These are phyloP conservation scores for Leucosticte australis DNA, from an alignment of 2,113 vertebrate genomes.

Conservation along the genomic window DNA sequence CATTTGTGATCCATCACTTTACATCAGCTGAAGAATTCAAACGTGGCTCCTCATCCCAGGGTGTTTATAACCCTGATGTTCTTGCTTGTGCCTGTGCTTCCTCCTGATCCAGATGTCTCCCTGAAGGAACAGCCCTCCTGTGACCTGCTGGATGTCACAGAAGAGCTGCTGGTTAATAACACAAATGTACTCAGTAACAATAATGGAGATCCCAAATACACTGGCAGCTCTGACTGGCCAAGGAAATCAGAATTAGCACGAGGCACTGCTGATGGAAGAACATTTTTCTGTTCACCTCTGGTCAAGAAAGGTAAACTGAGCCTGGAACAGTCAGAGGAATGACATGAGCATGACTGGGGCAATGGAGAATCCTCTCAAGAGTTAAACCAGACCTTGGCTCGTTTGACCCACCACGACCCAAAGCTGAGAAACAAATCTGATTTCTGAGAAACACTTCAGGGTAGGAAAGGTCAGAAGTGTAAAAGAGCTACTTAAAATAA, in stretches of 20 bases:
- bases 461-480: not conserved
- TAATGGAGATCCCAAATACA: not conserved
- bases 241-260: not conserved
- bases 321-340: not conserved
- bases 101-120: fast-evolving
- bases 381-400: not conserved
- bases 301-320: not conserved
- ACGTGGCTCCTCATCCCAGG: not conserved
- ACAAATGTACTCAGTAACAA: not conserved
- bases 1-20: not conserved
- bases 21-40: not conserved
- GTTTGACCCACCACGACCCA: not conserved
- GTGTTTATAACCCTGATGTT: not conserved
- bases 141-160: not conserved
- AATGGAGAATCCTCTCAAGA: not conserved
- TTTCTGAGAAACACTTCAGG: not conserved
- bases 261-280: not conserved
- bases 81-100: fast-evolving
- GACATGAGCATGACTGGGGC: fast-evolving
- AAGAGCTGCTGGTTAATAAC: not conserved
- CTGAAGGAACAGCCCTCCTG: not conserved
- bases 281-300: not conserved
- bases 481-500: not conserved
- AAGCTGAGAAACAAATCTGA: not conserved
- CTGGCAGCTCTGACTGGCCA: not conserved